phyloP scores from a whole-genome alignment of 2,797 vertebrate species.

The Tenualosa ilisha region DNA sequence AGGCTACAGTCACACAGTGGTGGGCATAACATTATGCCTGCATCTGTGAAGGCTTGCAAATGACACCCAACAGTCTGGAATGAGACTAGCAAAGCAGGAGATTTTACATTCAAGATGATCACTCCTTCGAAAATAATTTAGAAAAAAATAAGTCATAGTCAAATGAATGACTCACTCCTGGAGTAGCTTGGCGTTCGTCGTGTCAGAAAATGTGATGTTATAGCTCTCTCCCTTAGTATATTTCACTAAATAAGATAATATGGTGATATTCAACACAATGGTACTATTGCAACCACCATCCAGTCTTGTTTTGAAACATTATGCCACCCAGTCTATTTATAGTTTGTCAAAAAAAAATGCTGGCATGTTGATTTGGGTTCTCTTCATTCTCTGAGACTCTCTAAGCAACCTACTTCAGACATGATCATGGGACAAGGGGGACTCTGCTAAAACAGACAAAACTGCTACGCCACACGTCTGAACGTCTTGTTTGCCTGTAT shows the following conservation, averaged over 20 bases:
- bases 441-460: not conserved
- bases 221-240: not conserved
- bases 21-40: conserved; percentile 50
- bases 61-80: conserved; percentile 65
- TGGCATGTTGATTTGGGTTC: conserved; percentile 10
- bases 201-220: not conserved
- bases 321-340: conserved; percentile 28
- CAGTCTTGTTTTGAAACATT: conserved; percentile 28
- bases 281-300: not conserved
- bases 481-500: not conserved
- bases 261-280: not conserved
- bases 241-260: not conserved
- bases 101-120: conserved; percentile 23
- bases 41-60: conserved; percentile 41
- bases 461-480: not conserved
- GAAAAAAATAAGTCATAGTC: not conserved
- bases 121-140: not conserved
- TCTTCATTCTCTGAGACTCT: conserved; percentile 7
- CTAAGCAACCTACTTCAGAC: not conserved
- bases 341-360: conserved; percentile 29
- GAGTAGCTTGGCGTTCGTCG: not conserved
- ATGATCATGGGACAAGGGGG: not conserved
- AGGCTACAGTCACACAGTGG: conserved; percentile 37
- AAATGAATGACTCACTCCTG: not conserved
- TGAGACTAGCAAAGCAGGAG: conserved; percentile 64